Conservation (phyloP, 2,797 vertebrate species). For the Pelobates cultripes region DNA sequence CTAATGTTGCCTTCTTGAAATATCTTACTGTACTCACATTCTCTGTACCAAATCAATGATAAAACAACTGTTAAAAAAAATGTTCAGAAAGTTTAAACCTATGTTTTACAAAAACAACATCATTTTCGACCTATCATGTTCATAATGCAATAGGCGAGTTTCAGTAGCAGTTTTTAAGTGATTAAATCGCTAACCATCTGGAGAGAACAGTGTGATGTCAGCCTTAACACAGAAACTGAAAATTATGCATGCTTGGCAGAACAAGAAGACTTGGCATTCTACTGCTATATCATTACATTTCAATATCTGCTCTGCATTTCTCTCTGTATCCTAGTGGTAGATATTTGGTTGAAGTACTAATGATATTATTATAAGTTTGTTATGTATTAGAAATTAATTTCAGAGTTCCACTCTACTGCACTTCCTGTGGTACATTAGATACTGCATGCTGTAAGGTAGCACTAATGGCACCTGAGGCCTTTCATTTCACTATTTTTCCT, state of each 20-base stretch:
- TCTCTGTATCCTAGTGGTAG: not conserved
- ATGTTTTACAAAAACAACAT: too few species aligned
- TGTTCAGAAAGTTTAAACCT: too few species aligned
- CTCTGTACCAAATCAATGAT: too few species aligned
- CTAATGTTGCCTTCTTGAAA: too few species aligned
- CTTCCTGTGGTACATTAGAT: conserved; percentile 55
- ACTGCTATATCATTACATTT: not conserved
- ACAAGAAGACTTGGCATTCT: conserved; percentile 46
- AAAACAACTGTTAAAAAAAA: too few species aligned
- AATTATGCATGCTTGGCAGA: conserved; percentile 24
- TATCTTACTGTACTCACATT: too few species aligned
- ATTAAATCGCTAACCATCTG: conserved; percentile 23
- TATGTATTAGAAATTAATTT: conserved; percentile 58
- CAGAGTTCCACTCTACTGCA: conserved; percentile 50
- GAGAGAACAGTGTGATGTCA: not conserved
- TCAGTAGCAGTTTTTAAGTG: conserved; percentile 42
- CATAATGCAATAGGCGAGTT: conserved; percentile 34
- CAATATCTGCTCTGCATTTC: not conserved
- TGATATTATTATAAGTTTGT: conserved; percentile 38
- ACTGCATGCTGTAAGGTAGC: conserved; percentile 55
- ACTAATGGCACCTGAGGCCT: conserved; percentile 61
- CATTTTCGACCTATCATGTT: not conserved
- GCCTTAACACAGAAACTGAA: conserved; percentile 29
- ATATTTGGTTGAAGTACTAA: conserved; percentile 45
- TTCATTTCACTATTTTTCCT: conserved; percentile 58